phyloP scores from a whole-genome alignment of 2,797 vertebrate species.

The Eurystomus glaucurus region DNA sequence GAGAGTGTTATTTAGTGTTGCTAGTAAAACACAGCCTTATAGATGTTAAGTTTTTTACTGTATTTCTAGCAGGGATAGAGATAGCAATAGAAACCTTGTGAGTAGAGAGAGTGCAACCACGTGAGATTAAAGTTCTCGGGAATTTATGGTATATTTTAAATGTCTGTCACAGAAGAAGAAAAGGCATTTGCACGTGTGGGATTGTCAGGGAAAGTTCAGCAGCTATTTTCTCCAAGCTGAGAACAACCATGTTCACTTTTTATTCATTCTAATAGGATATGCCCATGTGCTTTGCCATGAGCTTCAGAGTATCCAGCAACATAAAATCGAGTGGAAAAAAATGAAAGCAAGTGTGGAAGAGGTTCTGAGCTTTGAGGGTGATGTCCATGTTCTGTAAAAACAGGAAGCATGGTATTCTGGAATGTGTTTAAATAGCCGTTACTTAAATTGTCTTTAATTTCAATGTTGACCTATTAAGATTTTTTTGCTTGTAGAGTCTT shows the following conservation, averaged over 20 bases:
- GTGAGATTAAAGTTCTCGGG: background rate
- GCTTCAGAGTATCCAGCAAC: background rate
- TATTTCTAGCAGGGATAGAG: constrained; percentile 1
- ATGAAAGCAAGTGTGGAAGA: background rate
- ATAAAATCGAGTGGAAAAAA: background rate
- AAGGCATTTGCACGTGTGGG: background rate
- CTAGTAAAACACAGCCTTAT: background rate
- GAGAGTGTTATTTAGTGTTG: background rate
- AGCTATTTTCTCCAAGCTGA: background rate
- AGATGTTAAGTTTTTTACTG: background rate
- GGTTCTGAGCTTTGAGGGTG: background rate
- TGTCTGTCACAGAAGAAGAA: background rate
- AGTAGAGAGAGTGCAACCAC: background rate
- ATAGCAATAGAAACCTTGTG: background rate
- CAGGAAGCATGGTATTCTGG: background rate
- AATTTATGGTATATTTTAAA: background rate
- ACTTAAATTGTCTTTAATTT: background rate
- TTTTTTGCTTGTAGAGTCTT: background rate
- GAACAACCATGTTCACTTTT: constrained; percentile 3
- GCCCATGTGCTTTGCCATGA: background rate
- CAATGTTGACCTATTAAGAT: background rate
- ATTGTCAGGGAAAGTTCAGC: constrained; percentile 24
- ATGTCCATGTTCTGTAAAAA: background rate
- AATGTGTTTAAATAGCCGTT: background rate
- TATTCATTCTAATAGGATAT: background rate